Evolutionary conservation across 2,888 invertebrate genomes (phyloP).

Genomic region (Tetragonisca angustula): DNA sequence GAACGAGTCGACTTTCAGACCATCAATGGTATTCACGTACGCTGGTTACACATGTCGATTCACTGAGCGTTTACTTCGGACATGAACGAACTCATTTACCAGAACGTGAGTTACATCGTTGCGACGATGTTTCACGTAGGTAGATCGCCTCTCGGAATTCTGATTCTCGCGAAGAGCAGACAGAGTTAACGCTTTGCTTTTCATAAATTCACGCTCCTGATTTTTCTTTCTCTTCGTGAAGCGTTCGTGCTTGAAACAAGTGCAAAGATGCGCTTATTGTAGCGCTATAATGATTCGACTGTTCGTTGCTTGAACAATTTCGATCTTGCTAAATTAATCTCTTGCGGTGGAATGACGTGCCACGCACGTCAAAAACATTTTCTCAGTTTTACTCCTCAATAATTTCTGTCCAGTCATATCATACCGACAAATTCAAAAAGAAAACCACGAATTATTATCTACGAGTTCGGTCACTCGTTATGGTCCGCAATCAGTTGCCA

Average conservation of each 20-base stretch:
- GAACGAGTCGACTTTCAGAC: conserved; percentile 44
- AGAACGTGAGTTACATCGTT: conserved; percentile 38
- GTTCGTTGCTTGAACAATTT: not conserved
- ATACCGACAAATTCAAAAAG: too few species aligned
- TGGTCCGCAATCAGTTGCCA: too few species aligned
- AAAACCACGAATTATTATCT: too few species aligned
- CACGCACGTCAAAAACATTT: too few species aligned
- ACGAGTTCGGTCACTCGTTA: too few species aligned
- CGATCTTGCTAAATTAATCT: not conserved
- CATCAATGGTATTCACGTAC: conserved; percentile 56
- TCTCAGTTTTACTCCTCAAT: too few species aligned
- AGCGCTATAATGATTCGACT: not conserved
- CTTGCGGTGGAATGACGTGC: too few species aligned
- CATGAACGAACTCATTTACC: conserved; percentile 59
- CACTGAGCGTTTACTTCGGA: conserved; percentile 40
- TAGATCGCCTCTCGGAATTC: conserved; percentile 43
- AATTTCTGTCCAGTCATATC: too few species aligned
- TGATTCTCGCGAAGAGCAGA: conserved; percentile 23
- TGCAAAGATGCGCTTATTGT: not conserved
- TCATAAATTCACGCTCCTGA: too few species aligned
- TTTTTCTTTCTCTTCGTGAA: not conserved
- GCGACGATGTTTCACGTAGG: conserved; percentile 17
- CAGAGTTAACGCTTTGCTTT: not conserved
- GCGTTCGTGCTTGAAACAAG: not conserved
- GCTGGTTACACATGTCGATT: conserved; percentile 44